Evolutionary conservation across 2,113 vertebrate species (phyloP).

Genomic region (Bostrychus sinensis): DNA sequence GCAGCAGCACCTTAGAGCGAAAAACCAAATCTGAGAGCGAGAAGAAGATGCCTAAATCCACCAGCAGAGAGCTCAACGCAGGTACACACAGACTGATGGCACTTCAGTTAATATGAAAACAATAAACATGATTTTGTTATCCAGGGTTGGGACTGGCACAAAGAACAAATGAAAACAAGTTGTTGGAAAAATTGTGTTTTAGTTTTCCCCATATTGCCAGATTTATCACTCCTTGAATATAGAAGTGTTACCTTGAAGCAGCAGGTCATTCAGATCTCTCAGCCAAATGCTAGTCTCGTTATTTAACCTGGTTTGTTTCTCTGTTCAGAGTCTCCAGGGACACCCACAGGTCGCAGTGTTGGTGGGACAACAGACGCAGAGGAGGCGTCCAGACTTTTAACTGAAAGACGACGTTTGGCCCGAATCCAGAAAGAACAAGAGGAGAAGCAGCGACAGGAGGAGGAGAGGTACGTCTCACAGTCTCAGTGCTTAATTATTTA

Average conservation of each 20-base stretch:
- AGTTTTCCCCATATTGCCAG: too few species aligned
- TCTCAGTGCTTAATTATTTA: too few species aligned
- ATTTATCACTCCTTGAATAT: too few species aligned
- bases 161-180: too few species aligned
- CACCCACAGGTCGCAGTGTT: conserved; percentile 79
- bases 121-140: too few species aligned
- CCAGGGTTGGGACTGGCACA: too few species aligned
- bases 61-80: conserved; percentile 78
- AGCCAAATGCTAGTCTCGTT: too few species aligned
- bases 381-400: conserved; percentile 90
- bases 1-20: conserved; percentile 71
- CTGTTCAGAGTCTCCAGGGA: conserved; percentile 75
- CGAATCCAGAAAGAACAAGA: conserved; percentile 93
- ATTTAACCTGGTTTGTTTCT: not conserved
- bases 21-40: conserved; percentile 77
- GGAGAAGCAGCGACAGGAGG: conserved; percentile 86
- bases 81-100: conserved; percentile 46
- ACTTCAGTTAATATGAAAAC: not conserved
- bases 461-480: conserved; percentile 87
- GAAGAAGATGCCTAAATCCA: conserved; percentile 80
- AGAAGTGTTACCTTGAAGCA: too few species aligned
- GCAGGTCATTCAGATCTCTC: too few species aligned
- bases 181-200: too few species aligned
- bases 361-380: conserved; percentile 92
- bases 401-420: conserved; percentile 89